These are phyloP conservation scores for Drosophila parabipectinata DNA, from an alignment of 1,140 invertebrate genomes.

Conservation along the genomic window DNA sequence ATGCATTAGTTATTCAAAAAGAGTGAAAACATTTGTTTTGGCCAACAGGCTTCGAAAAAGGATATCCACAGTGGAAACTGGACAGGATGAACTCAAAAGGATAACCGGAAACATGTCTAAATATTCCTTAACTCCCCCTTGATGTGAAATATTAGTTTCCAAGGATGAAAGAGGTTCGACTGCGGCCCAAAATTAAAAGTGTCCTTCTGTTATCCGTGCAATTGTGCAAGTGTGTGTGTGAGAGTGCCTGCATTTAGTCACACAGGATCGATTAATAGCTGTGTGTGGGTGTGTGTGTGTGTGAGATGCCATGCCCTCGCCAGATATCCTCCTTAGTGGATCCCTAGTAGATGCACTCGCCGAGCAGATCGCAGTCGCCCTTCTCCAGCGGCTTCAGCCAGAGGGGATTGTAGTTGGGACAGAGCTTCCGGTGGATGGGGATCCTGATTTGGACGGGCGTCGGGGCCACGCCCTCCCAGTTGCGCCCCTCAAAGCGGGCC, in stretches of 20 bases:
- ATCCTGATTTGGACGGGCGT: slow-evolving; percentile 81
- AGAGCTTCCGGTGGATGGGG: slow-evolving; percentile 79
- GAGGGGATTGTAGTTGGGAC: slow-evolving; percentile 83
- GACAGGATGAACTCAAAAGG: background rate
- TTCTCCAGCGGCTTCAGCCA: slow-evolving; percentile 82
- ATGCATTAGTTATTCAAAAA: slow-evolving; percentile 78
- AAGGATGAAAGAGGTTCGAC: no score
- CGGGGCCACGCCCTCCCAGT: slow-evolving; percentile 78
- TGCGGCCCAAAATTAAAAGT: no score
- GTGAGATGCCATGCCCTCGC: slow-evolving; percentile 33
- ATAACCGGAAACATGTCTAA: background rate
- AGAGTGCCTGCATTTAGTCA: background rate
- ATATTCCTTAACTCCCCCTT: no score
- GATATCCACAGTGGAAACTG: slow-evolving; percentile 4
- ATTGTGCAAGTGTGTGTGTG: background rate
- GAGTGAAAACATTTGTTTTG: slow-evolving; percentile 60
- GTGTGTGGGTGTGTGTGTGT: slow-evolving; percentile 2
- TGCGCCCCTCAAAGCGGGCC: slow-evolving; percentile 86
- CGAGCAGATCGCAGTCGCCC: slow-evolving; percentile 81
- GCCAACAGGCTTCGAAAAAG: slow-evolving; percentile 10
- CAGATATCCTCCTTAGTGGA: slow-evolving; percentile 1
- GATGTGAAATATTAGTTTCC: no score
- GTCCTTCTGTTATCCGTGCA: background rate
- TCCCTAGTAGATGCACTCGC: slow-evolving; percentile 82
- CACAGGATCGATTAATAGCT: background rate